Base-by-base conservation (phyloP, 2,888 invertebrate species). In the Pantelozetes paolii region DNA sequence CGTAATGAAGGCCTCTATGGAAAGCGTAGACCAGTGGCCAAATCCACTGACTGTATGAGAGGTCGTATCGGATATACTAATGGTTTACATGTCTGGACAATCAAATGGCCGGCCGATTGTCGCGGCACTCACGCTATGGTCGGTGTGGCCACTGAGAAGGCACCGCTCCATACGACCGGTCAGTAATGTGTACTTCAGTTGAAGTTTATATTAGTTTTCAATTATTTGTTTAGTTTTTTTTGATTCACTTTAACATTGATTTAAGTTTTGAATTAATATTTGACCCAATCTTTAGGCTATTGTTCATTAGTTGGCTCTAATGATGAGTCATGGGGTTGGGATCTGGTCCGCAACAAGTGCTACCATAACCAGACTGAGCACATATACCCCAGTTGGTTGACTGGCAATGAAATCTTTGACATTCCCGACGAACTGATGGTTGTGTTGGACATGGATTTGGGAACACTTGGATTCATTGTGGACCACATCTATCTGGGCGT, bases 51-150 rank as follows among this genome's bases (percentile, higher is more conserved):
- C 36, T 73, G 73, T 28, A 73, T 73, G 69, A 23, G 67, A 20
- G 73, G 73, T 5, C 73, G 73, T 13, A n/a, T 26, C 11, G 73
- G 50, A 54, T 73, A 73, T 42, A 73, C 50, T 42, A 70, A 23
- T 13, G 73, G 73, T n/a, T 50, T 73, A 2, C 73, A 73, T 26
- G 73, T 73, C 11, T 73, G 73, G 73, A 69, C 59, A 20, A 73
- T 73, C 20, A 69, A 73, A 23, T 73, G 73, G 73, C 70, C 73
- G n/a, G 28, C 50, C 45, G 73, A 73, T 20, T 73, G 73, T 71
- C 73, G 73, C 0, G 73, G 73, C 8, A 73, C 73, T 2, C 73
- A 73, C 32, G 73, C 73, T 9, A 69, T 73, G 48, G 73, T 73
- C 13, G 73, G 73, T 20, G 73, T 73, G 23, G 70, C 73, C 50